Evolutionary conservation across 2,797 vertebrate genomes (phyloP), one percentile per base, ranked within the genome.

Genomic region (Gambusia yucatana): DNA sequence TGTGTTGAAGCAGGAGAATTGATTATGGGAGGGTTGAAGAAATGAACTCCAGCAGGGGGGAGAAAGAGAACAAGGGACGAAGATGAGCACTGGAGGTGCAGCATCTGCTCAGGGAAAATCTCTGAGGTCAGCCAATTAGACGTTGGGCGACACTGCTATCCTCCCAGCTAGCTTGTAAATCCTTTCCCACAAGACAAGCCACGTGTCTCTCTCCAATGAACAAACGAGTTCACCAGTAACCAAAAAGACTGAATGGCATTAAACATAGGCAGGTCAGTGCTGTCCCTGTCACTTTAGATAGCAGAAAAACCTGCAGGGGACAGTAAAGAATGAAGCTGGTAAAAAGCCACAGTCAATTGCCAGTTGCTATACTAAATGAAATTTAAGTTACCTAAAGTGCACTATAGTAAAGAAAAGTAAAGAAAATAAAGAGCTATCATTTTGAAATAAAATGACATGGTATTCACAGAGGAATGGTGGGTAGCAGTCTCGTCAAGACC

Each of bases 41-140:
- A 89, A 83, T 87, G 82, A 78, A 71, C 80, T 84, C 69, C 47
- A 70, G 71, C 73, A 81, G 47, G 76, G 48, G 73, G 44, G 59
- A 82, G 44, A 41, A 73, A 25, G 72, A 43, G 73, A 25, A 47
- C 50, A 41, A 73, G 73, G 77, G 55, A 50, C 83, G 48, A 77
- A 77, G 87, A 59, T 72, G 81, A 84, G 84, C 77, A 86, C 83
- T 85, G 79, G 67, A 71, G 82, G 81, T 84, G 83, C 81, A 73
- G 86, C 82, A 82, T 87, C 89, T 87, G 81, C 75, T 78, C 3
- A 65, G 73, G 82, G 87, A 86, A 78, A 90, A 90, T 88, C 88
- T 91, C 88, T 77, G 55, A 91, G 91, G 91, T 93, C 90, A 89
- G 88, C 88, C 93, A 94, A 93, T 94, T 94, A 94, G 80, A 91